A percentile compares a stretch with the other conserved stretches of the same genome.
Evolutionary conservation across 2,888 invertebrate genomes (phyloP).

Genomic region (Eupithecia tripunctaria): DNA sequence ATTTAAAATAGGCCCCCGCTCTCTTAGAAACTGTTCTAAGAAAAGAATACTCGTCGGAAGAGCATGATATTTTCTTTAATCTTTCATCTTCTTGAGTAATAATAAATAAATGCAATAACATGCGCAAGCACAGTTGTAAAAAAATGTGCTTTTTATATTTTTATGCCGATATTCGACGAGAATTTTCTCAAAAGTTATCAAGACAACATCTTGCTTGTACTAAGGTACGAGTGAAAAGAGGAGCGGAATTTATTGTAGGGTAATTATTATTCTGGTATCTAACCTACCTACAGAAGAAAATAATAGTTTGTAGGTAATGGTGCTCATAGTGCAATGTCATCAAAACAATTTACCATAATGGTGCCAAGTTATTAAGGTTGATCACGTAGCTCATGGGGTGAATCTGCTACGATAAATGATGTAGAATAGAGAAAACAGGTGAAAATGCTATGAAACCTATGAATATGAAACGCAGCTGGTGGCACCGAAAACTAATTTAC

Average conservation of each 20-base stretch:
- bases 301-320: not conserved
- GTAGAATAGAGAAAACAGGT: constrained; percentile 14
- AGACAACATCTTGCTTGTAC: not conserved
- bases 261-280: not conserved
- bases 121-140: too few species aligned
- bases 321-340: constrained; percentile 28
- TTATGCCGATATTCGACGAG: not conserved
- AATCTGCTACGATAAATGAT: not conserved
- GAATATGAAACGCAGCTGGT: not conserved
- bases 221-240: not conserved
- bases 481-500: not conserved
- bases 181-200: not conserved
- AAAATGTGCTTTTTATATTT: not conserved
- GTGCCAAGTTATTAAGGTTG: constrained; percentile 57
- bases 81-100: too few species aligned
- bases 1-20: not conserved
- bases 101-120: too few species aligned
- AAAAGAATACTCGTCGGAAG: not conserved
- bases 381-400: constrained; percentile 32
- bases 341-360: constrained; percentile 41
- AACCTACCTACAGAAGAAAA: not conserved
- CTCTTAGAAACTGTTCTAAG: not conserved
- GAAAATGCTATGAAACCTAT: not conserved
- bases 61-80: not conserved
- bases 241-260: too few species aligned